phyloP scores from a whole-genome alignment of 2,888 invertebrate genomes.

The Drosophila fulvimacula region DNA sequence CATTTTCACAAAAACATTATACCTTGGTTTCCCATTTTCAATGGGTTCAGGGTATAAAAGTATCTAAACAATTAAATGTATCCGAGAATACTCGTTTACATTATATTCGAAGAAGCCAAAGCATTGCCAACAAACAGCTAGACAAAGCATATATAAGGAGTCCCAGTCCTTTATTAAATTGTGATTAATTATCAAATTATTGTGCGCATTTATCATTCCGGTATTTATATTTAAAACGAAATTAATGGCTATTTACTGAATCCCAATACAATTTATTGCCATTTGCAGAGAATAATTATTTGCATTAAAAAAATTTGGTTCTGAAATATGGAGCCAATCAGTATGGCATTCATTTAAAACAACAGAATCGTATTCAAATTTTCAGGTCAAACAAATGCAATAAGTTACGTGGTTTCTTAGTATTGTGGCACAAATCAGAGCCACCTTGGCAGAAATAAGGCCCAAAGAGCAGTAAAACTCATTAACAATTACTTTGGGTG shows the following conservation, averaged over 20 bases:
- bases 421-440: background rate
- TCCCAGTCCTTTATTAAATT: background rate
- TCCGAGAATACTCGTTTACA: background rate
- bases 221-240: background rate
- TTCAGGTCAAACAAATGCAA: constrained; percentile 11
- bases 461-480: constrained; percentile 49
- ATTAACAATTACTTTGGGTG: constrained; percentile 63
- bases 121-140: too few relatives aligned
- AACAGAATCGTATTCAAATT: background rate
- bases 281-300: constrained; percentile 20
- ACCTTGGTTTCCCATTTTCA: too few relatives aligned
- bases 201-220: constrained; percentile 6
- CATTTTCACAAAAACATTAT: too few relatives aligned
- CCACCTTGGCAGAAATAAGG: constrained; percentile 7
- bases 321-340: background rate
- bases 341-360: constrained; percentile 1
- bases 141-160: background rate
- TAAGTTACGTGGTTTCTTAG: constrained; percentile 1
- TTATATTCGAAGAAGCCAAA: background rate
- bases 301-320: constrained; percentile 14
- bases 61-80: constrained; percentile 1
- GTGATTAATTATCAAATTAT: constrained; percentile 8
- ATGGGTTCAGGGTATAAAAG: too few relatives aligned
- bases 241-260: constrained; percentile 13
- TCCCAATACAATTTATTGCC: constrained; percentile 1